Base-by-base conservation (phyloP, 2,797 vertebrate species). In the Australoheros facetus region DNA sequence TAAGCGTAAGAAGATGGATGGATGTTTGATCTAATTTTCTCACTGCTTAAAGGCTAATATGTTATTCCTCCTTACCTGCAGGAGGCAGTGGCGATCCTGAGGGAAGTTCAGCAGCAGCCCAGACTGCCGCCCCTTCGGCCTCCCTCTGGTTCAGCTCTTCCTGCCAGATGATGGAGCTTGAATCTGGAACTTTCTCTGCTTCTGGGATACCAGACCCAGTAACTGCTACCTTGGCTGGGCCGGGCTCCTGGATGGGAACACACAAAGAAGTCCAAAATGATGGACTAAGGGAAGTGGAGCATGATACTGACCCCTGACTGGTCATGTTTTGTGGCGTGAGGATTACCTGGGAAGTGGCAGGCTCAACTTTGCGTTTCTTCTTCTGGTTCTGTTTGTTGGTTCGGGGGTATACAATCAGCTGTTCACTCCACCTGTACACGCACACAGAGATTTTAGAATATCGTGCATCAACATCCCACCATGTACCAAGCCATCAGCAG, bases 321-420 rank as follows among this genome's bases (percentile, higher is more conserved):
- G 4, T 48, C 16, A 4, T 37, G 1, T 8, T 8, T 2, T 30
- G 1, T 1, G 3, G 10, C 21, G 48, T 6, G 3, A 26, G 16
- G 1, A 4, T 73, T 81, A 96, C 96, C 95, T 96, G 96, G 42
- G 95, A 95, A 21, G 96, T 96, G 0, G 96, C 87, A 0, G 95
- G 95, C 85, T 96, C 96, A 82, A 96, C 96, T 60, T 96, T 96
- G 9, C 96, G 95, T 66, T 96, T 96, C 90, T 96, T 96, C 92
- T 96, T 96, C 91, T 96, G 96, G 91, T 96, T 96, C 82, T 96
- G 96, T 87, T 96, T 96, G 92, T 96, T 96, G 75, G 96, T 96
- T 69, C 93, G 92, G 14, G 96, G 96, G 80, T 96, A 96, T 1
- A 96, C 92, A 53, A 95, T 90, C 75, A 96, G 89, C 89, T 96